These are phyloP conservation scores for Cuculus canorus DNA, from an alignment of 2,797 vertebrate genomes.

Conservation along the genomic window DNA sequence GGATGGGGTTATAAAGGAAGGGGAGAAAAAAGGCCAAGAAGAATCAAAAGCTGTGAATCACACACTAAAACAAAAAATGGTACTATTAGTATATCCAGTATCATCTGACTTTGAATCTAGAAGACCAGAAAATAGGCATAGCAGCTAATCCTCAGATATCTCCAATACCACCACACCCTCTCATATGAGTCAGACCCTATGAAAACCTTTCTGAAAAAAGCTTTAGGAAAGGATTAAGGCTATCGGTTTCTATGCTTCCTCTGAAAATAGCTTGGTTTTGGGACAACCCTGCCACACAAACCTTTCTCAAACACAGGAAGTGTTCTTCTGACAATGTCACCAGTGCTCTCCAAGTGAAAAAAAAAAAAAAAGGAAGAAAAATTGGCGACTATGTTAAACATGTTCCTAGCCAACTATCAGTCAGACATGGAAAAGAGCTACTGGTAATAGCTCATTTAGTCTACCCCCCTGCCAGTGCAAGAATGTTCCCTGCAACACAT, in stretches of 20 bases:
- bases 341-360: constrained; percentile 2
- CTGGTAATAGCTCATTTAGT: constrained; percentile 61
- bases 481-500: constrained; percentile 38
- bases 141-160: constrained; percentile 37
- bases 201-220: constrained; percentile 18
- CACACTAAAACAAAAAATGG: not conserved
- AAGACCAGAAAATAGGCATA: constrained; percentile 28
- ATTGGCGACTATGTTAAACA: not conserved
- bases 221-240: constrained; percentile 27
- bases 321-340: constrained; percentile 46
- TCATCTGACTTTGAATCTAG: constrained; percentile 14
- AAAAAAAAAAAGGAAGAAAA: not conserved
- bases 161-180: constrained; percentile 25
- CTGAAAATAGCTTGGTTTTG: constrained; percentile 44
- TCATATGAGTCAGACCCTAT: constrained; percentile 4
- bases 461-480: constrained; percentile 50
- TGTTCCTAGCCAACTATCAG: constrained; percentile 47
- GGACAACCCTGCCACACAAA: constrained; percentile 41
- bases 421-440: constrained; percentile 64
- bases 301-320: constrained; percentile 34
- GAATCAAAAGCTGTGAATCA: constrained; percentile 38
- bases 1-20: not conserved
- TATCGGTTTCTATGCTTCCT: constrained; percentile 3
- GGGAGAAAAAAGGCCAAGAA: constrained; percentile 1
- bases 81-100: not conserved